These are phyloP conservation scores for Vulpes lagopus DNA, from an alignment of 2,113 vertebrate genomes.

Conservation along the genomic window DNA sequence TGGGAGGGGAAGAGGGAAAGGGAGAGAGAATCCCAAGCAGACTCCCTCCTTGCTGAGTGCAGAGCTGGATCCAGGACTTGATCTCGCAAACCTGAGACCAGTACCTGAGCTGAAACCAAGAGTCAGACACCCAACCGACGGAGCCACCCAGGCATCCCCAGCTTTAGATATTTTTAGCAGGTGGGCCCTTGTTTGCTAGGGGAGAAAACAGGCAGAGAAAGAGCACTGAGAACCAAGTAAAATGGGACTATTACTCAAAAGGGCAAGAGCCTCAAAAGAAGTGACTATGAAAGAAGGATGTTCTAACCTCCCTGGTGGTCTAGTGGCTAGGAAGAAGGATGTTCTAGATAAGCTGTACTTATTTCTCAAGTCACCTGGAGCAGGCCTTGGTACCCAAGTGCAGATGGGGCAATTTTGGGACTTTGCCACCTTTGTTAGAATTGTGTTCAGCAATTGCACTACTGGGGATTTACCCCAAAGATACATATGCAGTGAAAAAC, in stretches of 20 bases:
- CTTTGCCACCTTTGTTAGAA: conserved; percentile 14
- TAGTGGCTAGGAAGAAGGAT: not conserved
- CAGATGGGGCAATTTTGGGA: not conserved
- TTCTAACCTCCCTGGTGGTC: not conserved
- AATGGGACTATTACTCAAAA: not conserved
- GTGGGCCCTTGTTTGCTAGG: not conserved
- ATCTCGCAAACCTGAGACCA: not conserved
- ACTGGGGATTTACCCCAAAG: no score
- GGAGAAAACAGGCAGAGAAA: not conserved
- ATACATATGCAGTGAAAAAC: no score
- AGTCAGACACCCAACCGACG: not conserved
- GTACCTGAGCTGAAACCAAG: not conserved
- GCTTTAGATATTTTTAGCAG: not conserved
- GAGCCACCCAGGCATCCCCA: not conserved
- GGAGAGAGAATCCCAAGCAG: not conserved
- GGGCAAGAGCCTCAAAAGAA: not conserved
- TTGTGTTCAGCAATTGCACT: not conserved
- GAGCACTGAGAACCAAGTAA: not conserved
- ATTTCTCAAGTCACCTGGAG: not conserved
- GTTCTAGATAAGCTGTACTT: not conserved
- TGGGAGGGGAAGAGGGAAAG: not conserved
- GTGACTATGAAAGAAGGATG: not conserved
- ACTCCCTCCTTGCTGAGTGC: not conserved
- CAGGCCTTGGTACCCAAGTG: not conserved
- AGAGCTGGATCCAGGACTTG: not conserved